Evolutionary conservation across 2,113 vertebrate genomes (phyloP).

Genomic region (Nerophis lumbriciformis): DNA sequence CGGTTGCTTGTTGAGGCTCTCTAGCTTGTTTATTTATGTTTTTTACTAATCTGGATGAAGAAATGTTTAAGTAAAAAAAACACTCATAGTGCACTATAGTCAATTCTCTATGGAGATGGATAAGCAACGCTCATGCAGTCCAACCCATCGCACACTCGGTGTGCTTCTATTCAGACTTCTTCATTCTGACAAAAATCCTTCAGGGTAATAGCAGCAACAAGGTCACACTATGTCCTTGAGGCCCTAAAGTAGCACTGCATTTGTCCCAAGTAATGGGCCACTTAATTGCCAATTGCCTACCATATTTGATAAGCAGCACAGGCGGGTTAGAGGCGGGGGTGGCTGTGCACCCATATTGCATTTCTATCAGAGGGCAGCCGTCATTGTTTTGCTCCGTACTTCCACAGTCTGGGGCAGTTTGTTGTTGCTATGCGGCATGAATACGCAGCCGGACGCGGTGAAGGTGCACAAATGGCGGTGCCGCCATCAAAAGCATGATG

Average conservation of each 20-base stretch:
- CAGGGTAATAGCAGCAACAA: conserved; percentile 13
- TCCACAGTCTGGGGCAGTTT: neutral
- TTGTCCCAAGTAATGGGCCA: conserved; percentile 38
- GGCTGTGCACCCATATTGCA: conserved; percentile 4
- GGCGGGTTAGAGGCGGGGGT: neutral
- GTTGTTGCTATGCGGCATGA: conserved; percentile 3
- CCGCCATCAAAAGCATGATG: conserved; percentile 15
- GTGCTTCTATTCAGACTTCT: neutral
- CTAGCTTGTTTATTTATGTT: too few species aligned
- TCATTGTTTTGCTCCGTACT: conserved; percentile 2
- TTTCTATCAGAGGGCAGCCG: neutral
- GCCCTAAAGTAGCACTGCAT: conserved; percentile 5
- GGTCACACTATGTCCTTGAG: conserved; percentile 27
- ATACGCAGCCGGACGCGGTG: conserved; percentile 1
- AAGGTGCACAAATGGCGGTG: conserved; percentile 1
- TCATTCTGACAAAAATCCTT: neutral
- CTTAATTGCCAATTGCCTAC: conserved; percentile 32
- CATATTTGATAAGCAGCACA: conserved; percentile 27
- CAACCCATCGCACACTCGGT: neutral
- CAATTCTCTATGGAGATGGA: neutral
- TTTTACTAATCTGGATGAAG: too few species aligned
- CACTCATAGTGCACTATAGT: too few species aligned
- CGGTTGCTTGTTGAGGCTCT: too few species aligned
- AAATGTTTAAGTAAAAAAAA: too few species aligned
- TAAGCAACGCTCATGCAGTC: neutral